Conservation (phyloP, 1,140 invertebrate genomes). For the Neotoxoptera formosana region DNA sequence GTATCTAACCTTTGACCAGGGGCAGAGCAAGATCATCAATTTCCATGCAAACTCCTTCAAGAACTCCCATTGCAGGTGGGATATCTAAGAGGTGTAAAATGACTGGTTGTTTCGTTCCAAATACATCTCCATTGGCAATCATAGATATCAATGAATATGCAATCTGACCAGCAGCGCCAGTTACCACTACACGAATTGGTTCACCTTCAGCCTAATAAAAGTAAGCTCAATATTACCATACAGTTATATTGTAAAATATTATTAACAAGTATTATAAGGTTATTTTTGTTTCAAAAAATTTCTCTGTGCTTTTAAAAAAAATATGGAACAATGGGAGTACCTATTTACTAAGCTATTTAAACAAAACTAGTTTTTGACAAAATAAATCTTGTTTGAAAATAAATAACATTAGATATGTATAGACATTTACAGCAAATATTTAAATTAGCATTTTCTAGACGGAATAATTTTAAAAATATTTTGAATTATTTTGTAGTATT, state of each 20-base stretch:
- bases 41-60: slow-evolving; percentile 98
- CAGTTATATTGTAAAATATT: not conserved
- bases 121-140: slow-evolving; percentile 95
- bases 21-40: slow-evolving; percentile 94
- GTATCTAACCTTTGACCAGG: slow-evolving; percentile 72
- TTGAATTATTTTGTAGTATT: too few species aligned
- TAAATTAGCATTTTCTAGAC: too few species aligned
- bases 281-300: not conserved
- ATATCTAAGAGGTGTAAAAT: slow-evolving; percentile 95
- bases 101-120: slow-evolving; percentile 89
- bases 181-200: slow-evolving; percentile 93
- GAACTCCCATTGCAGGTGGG: slow-evolving; percentile 89
- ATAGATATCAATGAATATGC: slow-evolving; percentile 96
- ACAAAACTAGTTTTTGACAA: too few species aligned
- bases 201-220: slow-evolving; percentile 63
- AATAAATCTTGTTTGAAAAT: too few species aligned
- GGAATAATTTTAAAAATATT: too few species aligned
- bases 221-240: not conserved
- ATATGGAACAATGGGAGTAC: too few species aligned
- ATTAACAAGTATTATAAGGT: too few species aligned
- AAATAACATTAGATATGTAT: too few species aligned
- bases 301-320: too few species aligned
- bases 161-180: slow-evolving; percentile 98
- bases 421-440: too few species aligned
- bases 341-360: too few species aligned